phyloP scores from a whole-genome alignment of 2,797 vertebrate species.

The Chaetophractus vellerosus region DNA sequence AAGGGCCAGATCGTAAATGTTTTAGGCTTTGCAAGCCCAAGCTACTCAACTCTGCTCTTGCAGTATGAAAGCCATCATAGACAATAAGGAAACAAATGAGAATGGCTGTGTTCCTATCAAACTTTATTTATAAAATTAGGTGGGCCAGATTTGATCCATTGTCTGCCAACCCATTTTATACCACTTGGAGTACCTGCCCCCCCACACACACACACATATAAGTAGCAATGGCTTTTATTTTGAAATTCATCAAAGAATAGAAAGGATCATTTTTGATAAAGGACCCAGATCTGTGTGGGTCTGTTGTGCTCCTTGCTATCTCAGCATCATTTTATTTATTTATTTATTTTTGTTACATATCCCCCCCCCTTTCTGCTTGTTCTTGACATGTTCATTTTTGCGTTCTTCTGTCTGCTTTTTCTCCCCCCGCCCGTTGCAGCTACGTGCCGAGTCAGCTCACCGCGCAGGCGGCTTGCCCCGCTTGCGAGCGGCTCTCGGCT shows the following conservation, averaged over 20 bases:
- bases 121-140: not conserved
- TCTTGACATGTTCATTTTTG: no score
- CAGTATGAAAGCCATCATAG: not conserved
- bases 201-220: not conserved
- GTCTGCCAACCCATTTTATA: not conserved
- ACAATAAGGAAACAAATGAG: not conserved
- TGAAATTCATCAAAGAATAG: constrained; percentile 1
- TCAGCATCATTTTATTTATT: not conserved
- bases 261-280: constrained; percentile 12
- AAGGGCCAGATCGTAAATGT: not conserved
- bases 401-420: no score
- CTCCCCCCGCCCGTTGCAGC: no score
- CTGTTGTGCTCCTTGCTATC: not conserved
- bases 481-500: no score
- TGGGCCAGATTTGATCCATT: not conserved
- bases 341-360: no score
- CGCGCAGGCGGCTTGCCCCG: no score
- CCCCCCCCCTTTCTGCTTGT: no score
- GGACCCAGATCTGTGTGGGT: not conserved
- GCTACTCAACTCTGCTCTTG: not conserved
- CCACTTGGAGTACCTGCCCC: not conserved
- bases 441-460: no score
- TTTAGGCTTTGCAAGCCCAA: not conserved
- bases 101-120: not conserved
- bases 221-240: not conserved